Percentiles rank a stretch among this genome's conserved stretches.
Conservation (phyloP, 2,113 vertebrate species). For the Arvicanthis niloticus region DNA sequence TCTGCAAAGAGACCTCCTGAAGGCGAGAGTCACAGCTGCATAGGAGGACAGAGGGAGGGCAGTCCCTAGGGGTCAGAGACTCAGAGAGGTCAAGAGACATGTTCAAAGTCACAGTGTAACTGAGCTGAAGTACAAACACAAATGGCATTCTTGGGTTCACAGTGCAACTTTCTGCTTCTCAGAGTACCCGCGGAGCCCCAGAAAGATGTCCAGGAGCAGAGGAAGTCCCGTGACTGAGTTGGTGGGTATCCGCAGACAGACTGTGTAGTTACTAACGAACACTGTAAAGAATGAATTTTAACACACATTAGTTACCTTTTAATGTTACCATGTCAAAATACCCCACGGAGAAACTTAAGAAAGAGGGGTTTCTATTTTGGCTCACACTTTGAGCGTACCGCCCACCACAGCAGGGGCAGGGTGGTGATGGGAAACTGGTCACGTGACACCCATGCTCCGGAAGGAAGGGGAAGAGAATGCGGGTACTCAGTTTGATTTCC, state of each 20-base stretch:
- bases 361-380: not conserved
- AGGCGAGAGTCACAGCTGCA: not conserved
- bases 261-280: rapidly evolving
- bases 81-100: not conserved
- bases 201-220: not conserved
- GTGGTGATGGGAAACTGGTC: not conserved
- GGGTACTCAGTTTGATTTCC: not conserved
- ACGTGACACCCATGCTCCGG: not conserved
- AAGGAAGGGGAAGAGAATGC: not conserved
- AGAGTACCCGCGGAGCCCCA: not conserved
- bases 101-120: not conserved
- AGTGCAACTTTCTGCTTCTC: not conserved
- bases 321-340: not conserved
- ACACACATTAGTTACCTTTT: not conserved
- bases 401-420: too few species aligned
- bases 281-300: not conserved
- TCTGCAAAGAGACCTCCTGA: not conserved
- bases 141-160: not conserved
- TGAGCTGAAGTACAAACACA: not conserved
- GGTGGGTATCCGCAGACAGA: too few species aligned
- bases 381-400: not conserved
- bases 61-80: not conserved
- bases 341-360: not conserved
- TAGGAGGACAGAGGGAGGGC: not conserved
- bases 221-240: not conserved